phyloP scores from a whole-genome alignment of 2,113 vertebrate genomes.

The Sorex araneus region DNA sequence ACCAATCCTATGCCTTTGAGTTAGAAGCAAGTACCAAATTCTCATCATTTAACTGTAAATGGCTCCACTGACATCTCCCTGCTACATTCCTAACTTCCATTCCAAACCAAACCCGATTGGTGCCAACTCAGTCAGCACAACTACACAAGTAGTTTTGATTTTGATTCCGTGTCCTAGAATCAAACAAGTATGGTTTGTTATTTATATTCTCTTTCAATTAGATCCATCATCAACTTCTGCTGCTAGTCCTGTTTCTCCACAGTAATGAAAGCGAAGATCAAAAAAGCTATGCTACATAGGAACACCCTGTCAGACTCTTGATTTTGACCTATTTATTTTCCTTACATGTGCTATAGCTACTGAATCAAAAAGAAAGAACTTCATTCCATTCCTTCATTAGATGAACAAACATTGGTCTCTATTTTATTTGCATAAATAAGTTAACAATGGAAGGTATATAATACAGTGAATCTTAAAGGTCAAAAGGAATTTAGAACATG shows the following conservation, averaged over 20 bases:
- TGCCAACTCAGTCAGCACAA: neutral
- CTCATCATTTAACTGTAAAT: neutral
- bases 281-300: neutral
- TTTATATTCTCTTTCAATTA: neutral
- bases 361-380: neutral
- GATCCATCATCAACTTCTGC: neutral
- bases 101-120: no score
- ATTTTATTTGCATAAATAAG: neutral
- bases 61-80: fast-evolving
- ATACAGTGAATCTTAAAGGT: neutral
- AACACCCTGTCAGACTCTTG: no score
- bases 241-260: neutral
- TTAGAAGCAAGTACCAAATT: neutral
- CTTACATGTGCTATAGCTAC: no score
- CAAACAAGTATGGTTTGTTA: neutral
- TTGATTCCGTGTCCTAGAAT: neutral
- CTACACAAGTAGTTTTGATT: neutral
- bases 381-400: neutral
- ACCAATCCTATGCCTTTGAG: no score
- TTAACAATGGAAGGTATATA: neutral
- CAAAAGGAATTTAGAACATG: neutral
- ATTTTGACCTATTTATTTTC: no score
- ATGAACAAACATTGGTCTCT: neutral
- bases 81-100: neutral
- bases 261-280: no score